Evolutionary conservation across 2,113 vertebrate genomes (phyloP), one percentile per base, ranked within the genome.

Genomic region (Heterotis niloticus): DNA sequence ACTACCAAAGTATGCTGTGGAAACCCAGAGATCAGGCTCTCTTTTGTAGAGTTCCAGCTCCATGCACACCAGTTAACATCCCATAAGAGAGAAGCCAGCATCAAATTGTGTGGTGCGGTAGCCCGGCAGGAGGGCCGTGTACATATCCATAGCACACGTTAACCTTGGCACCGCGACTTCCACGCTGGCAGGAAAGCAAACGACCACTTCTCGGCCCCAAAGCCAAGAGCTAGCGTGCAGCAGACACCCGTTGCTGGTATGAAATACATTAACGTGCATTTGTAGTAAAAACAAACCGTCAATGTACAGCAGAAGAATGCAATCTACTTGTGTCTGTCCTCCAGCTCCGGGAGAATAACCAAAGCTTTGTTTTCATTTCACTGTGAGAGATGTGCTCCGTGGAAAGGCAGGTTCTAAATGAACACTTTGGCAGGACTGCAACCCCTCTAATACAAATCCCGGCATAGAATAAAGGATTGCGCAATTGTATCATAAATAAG

Each of bases 101-200:
- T 20, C 18, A 24, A n/a, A 52, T 70, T 59, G 26, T 51, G 57
- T 52, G 60, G 18, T 73, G 64, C 69, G 17, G 70, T 26, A 74
- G 69, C 78, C 28, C 12, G 78, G 70, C 34, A 18, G 20, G 70
- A 64, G 44, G 77, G 29, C 59, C 59, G 57, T 20, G 59, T 16
- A 4, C 34, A 44, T 44, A 44, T 18, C 23, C 29, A 74, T 34
- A 10, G 68, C 73, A 24, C 60, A 73, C 64, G 23, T 79, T 52
- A 73, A 64, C 69, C 78, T 73, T 73, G 78, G 78, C 78, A 18
- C n/a, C 11, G 20, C 54, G 23, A 24, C 14, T 64, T 10, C 23
- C 28, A 64, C 20, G 62, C 59, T 52, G 60, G 60, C 5, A 26
- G 24, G 65, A 54, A 65, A n/a, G 54, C 51, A 60, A 66, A 7